A percentile compares a stretch with the other conserved stretches of the same genome.
phyloP scores from a whole-genome alignment of 2,888 invertebrate species.

The Phengaris alcon region DNA sequence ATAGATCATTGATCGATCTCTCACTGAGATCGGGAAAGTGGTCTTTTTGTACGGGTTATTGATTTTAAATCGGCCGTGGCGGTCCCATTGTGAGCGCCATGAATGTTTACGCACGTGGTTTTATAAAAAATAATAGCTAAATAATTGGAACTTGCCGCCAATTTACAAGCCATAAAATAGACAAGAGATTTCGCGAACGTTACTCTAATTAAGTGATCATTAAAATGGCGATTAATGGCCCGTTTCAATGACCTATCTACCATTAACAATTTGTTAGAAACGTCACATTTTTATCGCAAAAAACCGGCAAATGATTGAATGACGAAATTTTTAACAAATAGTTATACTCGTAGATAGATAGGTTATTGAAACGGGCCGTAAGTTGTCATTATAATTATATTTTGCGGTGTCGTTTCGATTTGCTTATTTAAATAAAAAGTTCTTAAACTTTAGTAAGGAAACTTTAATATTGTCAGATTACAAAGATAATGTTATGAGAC shows the following conservation, averaged over 20 bases:
- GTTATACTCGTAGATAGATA: no score
- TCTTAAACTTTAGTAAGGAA: no score
- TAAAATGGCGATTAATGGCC: background rate
- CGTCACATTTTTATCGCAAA: no score
- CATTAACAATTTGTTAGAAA: no score
- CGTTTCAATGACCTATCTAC: no score
- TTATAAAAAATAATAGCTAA: slow-evolving; percentile 35
- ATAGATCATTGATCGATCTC: slow-evolving; percentile 71
- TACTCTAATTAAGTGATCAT: background rate
- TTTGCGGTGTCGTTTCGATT: background rate
- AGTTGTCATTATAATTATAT: background rate
- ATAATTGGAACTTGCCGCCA: slow-evolving; percentile 30
- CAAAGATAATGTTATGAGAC: no score
- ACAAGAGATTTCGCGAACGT: background rate
- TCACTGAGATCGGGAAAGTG: slow-evolving; percentile 70
- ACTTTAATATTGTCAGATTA: no score
- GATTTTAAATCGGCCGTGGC: slow-evolving; percentile 71
- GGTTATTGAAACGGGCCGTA: background rate
- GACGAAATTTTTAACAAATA: no score
- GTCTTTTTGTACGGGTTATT: slow-evolving; percentile 68
- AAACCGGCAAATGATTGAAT: no score
- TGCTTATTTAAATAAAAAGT: no score
- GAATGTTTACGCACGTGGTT: slow-evolving; percentile 43
- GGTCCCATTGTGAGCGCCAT: slow-evolving; percentile 54
- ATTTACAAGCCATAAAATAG: background rate